Base-by-base conservation (phyloP, 2,797 vertebrate species). In the Notolepis coatsorum region DNA sequence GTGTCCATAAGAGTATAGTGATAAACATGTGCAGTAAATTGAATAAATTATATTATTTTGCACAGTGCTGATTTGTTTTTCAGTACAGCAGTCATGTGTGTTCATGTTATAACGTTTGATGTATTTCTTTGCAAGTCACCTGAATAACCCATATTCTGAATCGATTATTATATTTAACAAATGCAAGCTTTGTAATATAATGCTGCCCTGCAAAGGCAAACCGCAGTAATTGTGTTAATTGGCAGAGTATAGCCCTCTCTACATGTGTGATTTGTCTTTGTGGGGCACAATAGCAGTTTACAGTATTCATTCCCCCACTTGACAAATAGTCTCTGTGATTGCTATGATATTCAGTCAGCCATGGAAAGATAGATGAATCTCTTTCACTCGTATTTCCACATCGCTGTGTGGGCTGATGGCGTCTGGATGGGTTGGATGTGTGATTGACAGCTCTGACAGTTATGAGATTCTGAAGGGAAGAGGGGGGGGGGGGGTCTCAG, bases 11-110 rank as follows among this genome's bases (percentile, higher is more conserved):
- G 56, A 86, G 65, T 78, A 79, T 68, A 82, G 71, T 78, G 79
- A 86, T 89, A 71, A 86, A 82, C 71, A 81, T 73, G 65, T 90
- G 75, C 79, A 69, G 57, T 86, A 58, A 80, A 72, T 81, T 72
- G 46, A 93, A 92, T 92, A 91, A 92, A 93, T 86, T 48, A 75
- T 85, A 85, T 88, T 73, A 77, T 89, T 91, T 88, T 85, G 68
- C 84, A 78, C 70, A 85, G 43, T 61, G 33, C 52, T n/a, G 13
- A 56, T 64, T 76, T 84, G 75, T 38, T 73, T 31, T 67, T 80
- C 58, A 45, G 59, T 56, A 45, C 9, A n/a, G n/a, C n/a, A n/a
- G n/a, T n/a, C n/a, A n/a, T n/a, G n/a, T n/a, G n/a, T n/a, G n/a
- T n/a, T n/a, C n/a, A n/a, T n/a, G n/a, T n/a, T n/a, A n/a, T n/a